Evolutionary conservation across 2,113 vertebrate species (phyloP), one percentile per base, ranked within the genome.

Genomic region (Rhipidura dahli): DNA sequence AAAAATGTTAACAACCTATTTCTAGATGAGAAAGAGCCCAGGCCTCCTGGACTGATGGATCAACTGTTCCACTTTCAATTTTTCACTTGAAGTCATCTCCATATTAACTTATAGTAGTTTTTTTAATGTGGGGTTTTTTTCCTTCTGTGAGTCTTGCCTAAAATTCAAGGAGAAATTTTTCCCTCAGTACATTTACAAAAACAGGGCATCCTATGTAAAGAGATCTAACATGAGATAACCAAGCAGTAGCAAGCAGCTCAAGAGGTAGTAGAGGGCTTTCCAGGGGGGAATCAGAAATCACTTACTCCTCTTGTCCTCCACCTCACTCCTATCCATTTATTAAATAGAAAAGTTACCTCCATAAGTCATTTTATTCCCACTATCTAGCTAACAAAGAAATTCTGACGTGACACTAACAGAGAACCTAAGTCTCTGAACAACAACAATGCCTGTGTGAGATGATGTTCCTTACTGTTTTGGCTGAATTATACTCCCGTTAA

Each of bases 311-410:
- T 53, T 21, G 2, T 40, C 8, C 12, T 30, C 11, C 27, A 42
- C 3, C 10, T 40, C 20, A 37, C 7, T 13, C 16, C 11, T 15
- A 47, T 3, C 6, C 8, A 5, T 7, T 19, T 37, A 19, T 30
- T 31, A 54, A 89, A 9, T 23, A 59, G 40, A 76, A 76, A 49
- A 40, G 5, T 30, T 66, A 53, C 6, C 10, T 57, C 8, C 24
- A 0, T 22, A 71, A 71, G 7, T 26, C 0, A 23, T 12, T 51
- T 83, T 51, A 33, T 57, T 65, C 30, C 5, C 6, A 35, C 2
- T 50, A 59, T 2, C 50, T 76, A 44, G 2, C 39, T 60, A 57
- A 27, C 44, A 3, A 69, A 54, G 15, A 60, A 61, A 61, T 49
- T 21, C 16, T 76, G 11, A 45, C 0, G 0, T 61, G 49, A 11